These are phyloP conservation scores for Schizopygopsis pylzovi DNA, from an alignment of 2,797 vertebrate genomes.

Conservation along the genomic window DNA sequence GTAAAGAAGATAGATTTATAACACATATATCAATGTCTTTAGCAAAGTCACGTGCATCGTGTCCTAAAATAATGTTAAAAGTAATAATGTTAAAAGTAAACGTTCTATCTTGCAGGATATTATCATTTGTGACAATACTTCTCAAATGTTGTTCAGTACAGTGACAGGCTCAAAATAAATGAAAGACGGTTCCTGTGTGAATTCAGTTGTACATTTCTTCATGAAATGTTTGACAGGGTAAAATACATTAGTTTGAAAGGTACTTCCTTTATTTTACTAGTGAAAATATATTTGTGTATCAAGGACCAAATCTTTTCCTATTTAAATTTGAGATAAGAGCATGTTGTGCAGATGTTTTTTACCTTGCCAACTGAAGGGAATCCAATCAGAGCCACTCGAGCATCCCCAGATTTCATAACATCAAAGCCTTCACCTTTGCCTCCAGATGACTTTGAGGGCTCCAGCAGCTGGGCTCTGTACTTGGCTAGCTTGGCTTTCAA, in stretches of 20 bases:
- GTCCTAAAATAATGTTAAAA: not conserved
- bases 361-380: constrained; percentile 99
- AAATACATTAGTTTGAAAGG: not conserved
- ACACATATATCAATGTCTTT: not conserved
- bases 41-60: not conserved
- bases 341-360: constrained; percentile 43
- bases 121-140: not conserved
- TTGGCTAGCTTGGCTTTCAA: constrained; percentile 98
- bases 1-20: not conserved
- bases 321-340: not conserved
- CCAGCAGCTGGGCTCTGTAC: constrained; percentile 94
- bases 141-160: not conserved
- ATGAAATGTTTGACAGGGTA: not conserved
- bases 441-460: constrained; percentile 91
- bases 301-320: not conserved
- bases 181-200: not conserved
- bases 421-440: constrained; percentile 98
- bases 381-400: constrained; percentile 94
- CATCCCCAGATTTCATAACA: constrained; percentile 99
- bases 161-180: not conserved
- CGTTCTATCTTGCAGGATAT: not conserved
- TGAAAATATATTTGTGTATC: not conserved
- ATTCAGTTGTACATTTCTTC: not conserved
- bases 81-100: too few species aligned
- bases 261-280: not conserved